Conservation (phyloP, 2,888 invertebrate species). For the Caenorhabditis sp. region DNA sequence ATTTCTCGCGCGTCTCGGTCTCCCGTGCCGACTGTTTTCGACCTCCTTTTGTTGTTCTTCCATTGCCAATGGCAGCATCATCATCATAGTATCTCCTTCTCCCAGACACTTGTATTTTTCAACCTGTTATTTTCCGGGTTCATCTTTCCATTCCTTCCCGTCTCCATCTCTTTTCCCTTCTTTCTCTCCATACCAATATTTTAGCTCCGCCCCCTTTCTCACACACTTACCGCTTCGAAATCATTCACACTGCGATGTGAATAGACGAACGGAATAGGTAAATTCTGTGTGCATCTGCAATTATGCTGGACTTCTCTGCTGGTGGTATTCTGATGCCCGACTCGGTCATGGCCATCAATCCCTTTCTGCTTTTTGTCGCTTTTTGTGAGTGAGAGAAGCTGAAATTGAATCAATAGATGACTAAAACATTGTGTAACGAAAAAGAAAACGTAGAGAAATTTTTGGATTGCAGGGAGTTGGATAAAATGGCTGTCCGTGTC, state of each 20-base stretch:
- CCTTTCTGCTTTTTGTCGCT: constrained; percentile 48
- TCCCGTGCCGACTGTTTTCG: constrained; percentile 7
- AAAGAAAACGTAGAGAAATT: too few relatives aligned
- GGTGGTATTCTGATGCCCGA: constrained; percentile 37
- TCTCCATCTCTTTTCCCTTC: constrained; percentile 2
- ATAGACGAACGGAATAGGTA: constrained; percentile 14
- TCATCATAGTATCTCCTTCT: not conserved
- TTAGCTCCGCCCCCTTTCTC: constrained; percentile 4
- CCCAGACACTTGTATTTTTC: not conserved
- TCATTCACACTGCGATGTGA: constrained; percentile 48
- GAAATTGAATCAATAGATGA: not conserved
- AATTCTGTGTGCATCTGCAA: too few relatives aligned
- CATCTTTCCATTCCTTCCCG: not conserved
- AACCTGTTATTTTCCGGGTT: constrained; percentile 14
- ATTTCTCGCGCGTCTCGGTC: constrained; percentile 13
- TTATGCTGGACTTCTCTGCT: constrained; percentile 38
- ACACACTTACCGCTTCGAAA: constrained; percentile 17
- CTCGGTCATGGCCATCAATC: constrained; percentile 48
- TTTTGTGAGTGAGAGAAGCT: constrained; percentile 45
- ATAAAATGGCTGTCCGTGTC: constrained; percentile 64
- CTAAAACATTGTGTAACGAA: not conserved
- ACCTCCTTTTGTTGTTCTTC: constrained; percentile 1
- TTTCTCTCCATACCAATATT: not conserved
- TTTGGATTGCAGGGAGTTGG: constrained; percentile 67
- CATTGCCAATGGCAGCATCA: constrained; percentile 5